These are phyloP conservation scores for Peucedramus taeniatus DNA, from an alignment of 2,113 vertebrate species.

Conservation along the genomic window DNA sequence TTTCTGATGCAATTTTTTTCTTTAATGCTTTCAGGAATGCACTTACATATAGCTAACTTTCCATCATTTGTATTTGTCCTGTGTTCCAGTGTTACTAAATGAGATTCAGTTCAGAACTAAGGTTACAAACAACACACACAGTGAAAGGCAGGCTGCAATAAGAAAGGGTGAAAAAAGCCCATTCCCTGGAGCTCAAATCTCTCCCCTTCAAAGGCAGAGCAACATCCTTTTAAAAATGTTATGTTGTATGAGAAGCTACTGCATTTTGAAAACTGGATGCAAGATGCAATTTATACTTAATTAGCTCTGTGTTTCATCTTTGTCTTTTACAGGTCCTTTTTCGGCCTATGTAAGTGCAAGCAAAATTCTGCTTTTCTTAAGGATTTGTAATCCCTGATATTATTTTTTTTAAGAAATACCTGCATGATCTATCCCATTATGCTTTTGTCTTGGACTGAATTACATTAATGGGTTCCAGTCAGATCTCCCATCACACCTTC, in stretches of 20 bases:
- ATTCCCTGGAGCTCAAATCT: not conserved
- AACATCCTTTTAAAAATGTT: not conserved
- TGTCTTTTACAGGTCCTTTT: not conserved
- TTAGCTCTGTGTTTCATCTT: not conserved
- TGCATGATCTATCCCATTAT: not conserved
- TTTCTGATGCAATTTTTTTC: not conserved
- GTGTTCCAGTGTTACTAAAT: not conserved
- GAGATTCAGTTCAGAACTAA: slow-evolving; percentile 18
- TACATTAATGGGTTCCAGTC: not conserved
- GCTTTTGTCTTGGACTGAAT: not conserved
- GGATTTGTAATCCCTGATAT: not conserved
- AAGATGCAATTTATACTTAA: not conserved
- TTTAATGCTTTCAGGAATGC: not conserved
- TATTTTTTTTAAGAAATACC: not conserved
- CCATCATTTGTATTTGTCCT: not conserved
- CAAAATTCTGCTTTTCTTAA: not conserved
- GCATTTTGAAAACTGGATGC: not conserved
- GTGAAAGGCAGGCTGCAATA: not conserved
- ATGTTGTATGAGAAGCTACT: not conserved
- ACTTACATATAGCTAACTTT: not conserved
- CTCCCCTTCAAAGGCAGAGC: not conserved
- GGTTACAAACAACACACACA: not conserved
- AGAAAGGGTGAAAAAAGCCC: not conserved
- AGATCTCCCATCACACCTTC: not conserved
- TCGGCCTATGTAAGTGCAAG: not conserved